Base-by-base conservation (phyloP, 2,888 invertebrate species). In the Pollenia griseotomentosa region DNA sequence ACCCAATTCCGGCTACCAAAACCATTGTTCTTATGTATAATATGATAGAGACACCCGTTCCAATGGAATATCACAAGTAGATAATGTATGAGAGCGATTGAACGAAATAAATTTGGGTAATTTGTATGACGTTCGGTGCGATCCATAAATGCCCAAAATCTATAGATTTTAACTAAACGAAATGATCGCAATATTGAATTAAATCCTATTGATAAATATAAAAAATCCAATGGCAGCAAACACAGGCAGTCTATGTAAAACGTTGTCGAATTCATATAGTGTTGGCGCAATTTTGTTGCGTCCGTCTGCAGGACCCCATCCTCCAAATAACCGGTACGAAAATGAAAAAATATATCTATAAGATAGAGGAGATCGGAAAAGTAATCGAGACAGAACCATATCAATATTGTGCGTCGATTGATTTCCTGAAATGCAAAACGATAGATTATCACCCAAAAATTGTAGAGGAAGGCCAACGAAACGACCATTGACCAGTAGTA, bases 221-320 rank as follows among this genome's bases (percentile, higher is more conserved):
- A 96, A 95, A 99, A 98, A 95, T 99, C 99, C 93, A 99, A 95
- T 90, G 99, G 99, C 93, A 99, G 95, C 93, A 99, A 96, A 95
- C 99, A 99, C 94, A 99, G 95, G 95, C 98, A 98, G 96, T 99
- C 99, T 93, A 99, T 97, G 95, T 99, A 99, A 95, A 99, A 99
- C 89, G 97, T 97, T 88, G 98, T 98, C 70, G 95, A 98, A 95
- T 99, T 99, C 97, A 99, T 98, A 94, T 99, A 99, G 94, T 99
- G 98, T 90, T 98, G 96, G 78, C 99, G 96, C 89, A 99, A 95
- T 94, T 98, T 99, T 16, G 96, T 96, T 86, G 98, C 96, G 94
- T 99, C 99, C 84, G 99, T 99, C 94, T 99, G 99, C 87, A 99
- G 95, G 86, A 99, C 99, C 84, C 99, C 99, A 94, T 99, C 99